phyloP scores from a whole-genome alignment of 1,140 invertebrate genomes.

The Camponotus pennsylvanicus region DNA sequence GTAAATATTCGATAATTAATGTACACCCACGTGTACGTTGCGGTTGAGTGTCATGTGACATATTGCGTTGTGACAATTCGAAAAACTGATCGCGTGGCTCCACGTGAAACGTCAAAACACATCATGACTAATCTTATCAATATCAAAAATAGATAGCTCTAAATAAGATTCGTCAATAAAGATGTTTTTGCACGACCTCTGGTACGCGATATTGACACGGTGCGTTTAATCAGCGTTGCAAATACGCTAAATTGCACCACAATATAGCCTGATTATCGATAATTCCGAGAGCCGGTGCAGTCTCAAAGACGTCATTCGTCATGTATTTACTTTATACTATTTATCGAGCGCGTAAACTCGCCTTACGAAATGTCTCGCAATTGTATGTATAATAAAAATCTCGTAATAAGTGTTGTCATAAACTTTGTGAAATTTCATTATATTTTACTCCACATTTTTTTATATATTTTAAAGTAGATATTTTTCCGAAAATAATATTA shows the following conservation, averaged over 20 bases:
- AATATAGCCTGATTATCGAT: conserved; percentile 40
- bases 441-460: neutral
- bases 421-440: neutral
- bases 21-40: neutral
- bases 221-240: conserved; percentile 38
- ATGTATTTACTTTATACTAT: conserved; percentile 28
- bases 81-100: conserved; percentile 18
- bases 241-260: conserved; percentile 32
- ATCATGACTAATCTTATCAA: conserved; percentile 14
- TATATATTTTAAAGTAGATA: neutral
- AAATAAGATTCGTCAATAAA: conserved; percentile 65
- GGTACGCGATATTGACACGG: conserved; percentile 11
- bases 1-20: conserved; percentile 19
- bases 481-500: neutral
- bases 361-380: conserved; percentile 7
- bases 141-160: conserved; percentile 57
- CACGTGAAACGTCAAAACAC: conserved; percentile 54
- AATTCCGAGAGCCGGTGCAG: conserved; percentile 12
- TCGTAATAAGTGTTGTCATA: neutral
- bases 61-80: conserved; percentile 15
- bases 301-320: conserved; percentile 31
- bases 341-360: neutral
- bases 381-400: neutral
- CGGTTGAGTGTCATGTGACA: neutral
- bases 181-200: conserved; percentile 42